phyloP scores from a whole-genome alignment of 2,888 invertebrate species.

The Tetranychus truncatus region DNA sequence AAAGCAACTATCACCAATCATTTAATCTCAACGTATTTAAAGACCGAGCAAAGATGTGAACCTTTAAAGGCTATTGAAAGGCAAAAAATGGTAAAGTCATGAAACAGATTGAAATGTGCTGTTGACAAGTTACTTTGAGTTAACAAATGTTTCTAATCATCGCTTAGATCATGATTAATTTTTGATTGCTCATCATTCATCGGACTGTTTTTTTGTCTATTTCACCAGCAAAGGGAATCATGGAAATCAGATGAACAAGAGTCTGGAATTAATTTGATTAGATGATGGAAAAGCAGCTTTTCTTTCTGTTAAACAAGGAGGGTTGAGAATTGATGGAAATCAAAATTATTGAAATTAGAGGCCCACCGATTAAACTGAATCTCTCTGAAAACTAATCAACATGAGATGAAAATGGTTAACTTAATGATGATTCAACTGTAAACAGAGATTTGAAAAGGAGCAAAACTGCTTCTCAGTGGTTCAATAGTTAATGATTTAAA shows the following conservation, averaged over 20 bases:
- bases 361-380: too few species aligned
- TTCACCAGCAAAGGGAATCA: background rate
- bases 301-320: too few species aligned
- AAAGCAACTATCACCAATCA: background rate
- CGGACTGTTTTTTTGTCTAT: background rate
- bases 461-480: background rate
- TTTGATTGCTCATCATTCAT: background rate
- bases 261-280: too few species aligned
- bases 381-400: too few species aligned
- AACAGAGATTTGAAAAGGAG: background rate
- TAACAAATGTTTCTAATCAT: background rate
- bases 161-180: background rate
- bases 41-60: background rate
- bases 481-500: background rate
- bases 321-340: too few species aligned
- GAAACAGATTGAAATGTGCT: background rate
- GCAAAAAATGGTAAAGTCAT: background rate
- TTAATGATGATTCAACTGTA: background rate
- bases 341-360: too few species aligned
- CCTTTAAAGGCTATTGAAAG: background rate
- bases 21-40: background rate
- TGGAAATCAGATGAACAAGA: too few species aligned
- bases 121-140: background rate
- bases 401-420: too few species aligned
- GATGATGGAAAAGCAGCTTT: too few species aligned